Evolutionary conservation across 2,888 invertebrate genomes (phyloP).

Genomic region (Aspidapion aeneum): DNA sequence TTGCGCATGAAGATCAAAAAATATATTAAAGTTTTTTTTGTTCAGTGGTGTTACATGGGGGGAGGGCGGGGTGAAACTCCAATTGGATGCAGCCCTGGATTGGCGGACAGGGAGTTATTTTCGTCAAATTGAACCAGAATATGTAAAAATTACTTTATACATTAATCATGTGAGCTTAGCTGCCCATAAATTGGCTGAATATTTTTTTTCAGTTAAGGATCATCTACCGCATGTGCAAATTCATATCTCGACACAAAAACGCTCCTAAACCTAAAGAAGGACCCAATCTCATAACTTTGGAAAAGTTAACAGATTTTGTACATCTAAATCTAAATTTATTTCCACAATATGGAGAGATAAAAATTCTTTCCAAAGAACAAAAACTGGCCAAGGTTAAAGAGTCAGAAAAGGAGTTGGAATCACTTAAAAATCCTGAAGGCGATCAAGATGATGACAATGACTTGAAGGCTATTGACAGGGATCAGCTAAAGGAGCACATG

Average conservation of each 20-base stretch:
- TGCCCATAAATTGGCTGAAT: too few relatives aligned
- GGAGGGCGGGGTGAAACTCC: too few relatives aligned
- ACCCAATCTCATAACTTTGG: slow-evolving; percentile 14
- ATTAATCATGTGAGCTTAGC: too few relatives aligned
- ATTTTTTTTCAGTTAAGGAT: slow-evolving; percentile 28
- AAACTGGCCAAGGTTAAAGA: slow-evolving; percentile 13
- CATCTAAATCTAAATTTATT: slow-evolving; percentile 30
- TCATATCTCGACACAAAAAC: slow-evolving; percentile 23
- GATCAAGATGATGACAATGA: slow-evolving; percentile 5
- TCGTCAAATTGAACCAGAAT: too few relatives aligned
- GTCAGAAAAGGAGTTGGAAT: slow-evolving; percentile 10
- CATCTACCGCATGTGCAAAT: slow-evolving; percentile 30
- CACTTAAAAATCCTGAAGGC: slow-evolving; percentile 9
- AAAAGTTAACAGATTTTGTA: slow-evolving; percentile 23
- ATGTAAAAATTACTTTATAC: too few relatives aligned
- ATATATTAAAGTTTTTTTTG: too few relatives aligned
- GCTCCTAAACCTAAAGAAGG: slow-evolving; percentile 17
- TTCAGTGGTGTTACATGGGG: too few relatives aligned
- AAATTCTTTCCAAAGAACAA: slow-evolving; percentile 16
- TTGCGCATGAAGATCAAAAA: too few relatives aligned
- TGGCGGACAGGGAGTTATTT: too few relatives aligned
- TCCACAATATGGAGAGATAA: slow-evolving; percentile 29
- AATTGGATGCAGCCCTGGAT: too few relatives aligned
- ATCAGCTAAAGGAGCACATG: not conserved
- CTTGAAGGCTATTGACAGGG: not conserved